phyloP scores from a whole-genome alignment of 2,797 vertebrate species.

The Cynodonichthys magdalenae region DNA sequence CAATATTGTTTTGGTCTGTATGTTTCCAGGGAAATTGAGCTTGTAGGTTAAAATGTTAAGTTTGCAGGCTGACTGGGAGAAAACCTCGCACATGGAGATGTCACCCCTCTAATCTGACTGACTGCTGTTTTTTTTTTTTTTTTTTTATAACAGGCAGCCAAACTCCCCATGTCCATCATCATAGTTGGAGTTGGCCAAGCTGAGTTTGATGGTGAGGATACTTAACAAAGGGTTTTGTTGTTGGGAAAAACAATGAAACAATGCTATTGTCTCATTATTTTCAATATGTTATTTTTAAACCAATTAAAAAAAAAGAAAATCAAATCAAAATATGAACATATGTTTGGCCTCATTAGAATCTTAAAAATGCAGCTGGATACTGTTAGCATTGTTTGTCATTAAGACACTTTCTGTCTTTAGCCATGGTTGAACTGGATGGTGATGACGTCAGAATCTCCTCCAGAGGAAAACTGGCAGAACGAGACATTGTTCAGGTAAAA shows the following conservation, averaged over 20 bases:
- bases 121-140: constrained; percentile 41
- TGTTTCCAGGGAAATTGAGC: constrained; percentile 16
- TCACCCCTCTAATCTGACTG: constrained; percentile 2
- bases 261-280: constrained; percentile 13
- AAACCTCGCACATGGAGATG: constrained; percentile 19
- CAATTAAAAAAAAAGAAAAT: not conserved
- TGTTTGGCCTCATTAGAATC: not conserved
- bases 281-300: constrained; percentile 6
- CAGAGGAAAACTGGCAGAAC: constrained; percentile 90
- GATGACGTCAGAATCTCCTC: constrained; percentile 94
- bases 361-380: not conserved
- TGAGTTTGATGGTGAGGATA: constrained; percentile 91
- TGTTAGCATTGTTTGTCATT: not conserved
- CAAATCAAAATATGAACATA: not conserved
- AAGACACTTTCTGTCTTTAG: constrained; percentile 67
- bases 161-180: constrained; percentile 97
- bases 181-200: constrained; percentile 96
- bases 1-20: constrained; percentile 8
- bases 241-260: constrained; percentile 10
- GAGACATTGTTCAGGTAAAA: constrained; percentile 95
- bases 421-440: constrained; percentile 96
- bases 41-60: constrained; percentile 14
- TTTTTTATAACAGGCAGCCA: constrained; percentile 85
- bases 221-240: not conserved
- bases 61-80: constrained; percentile 2